Evolutionary conservation across 2,797 vertebrate genomes (phyloP), one percentile per base, ranked within the genome.

Genomic region (Smutsia temminckii): DNA sequence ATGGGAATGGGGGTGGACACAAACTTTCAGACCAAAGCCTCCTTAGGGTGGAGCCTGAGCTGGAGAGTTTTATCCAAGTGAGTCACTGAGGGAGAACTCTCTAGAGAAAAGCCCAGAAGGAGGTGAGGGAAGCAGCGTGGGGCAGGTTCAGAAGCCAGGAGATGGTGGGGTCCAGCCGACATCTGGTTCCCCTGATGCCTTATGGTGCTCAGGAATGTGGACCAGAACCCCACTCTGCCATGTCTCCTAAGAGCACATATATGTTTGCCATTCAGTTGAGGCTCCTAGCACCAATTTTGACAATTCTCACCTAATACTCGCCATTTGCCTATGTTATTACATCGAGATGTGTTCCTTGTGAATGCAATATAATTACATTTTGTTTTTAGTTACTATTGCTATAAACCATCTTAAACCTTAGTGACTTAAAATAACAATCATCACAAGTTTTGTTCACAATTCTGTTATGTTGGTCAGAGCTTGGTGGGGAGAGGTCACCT

Each of bases 201-300:
- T 2, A 0, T 18, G n/a, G 17, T 63, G 10, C 49, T 42, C 14
- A 16, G 42, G 51, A 25, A 12, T 1, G 4, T 8, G 12, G 68
- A 25, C 12, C 23, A 21, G 21, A 69, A 40, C 37, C 21, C 37
- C 21, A 40, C 37, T 25, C 21, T 69, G 68, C 37, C 37, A 25
- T 69, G 10, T 37, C 68, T 25, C 37, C 40, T 25, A 69, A 23
- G 68, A 69, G 25, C 34, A 25, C 13, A 34, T 23, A 69, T 40
- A 25, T 40, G 37, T 40, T 69, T 69, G 37, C 34, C 21, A 11
- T 10, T 69, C 66, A 40, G 18, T 11, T 69, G 34, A 9, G 34
- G 34, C 20, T 69, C 66, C 66, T 37, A 37, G 18, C 37, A 37
- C 34, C 34, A 23, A 23, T 21, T 40, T 37, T 40, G 34, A 69